Conservation (phyloP, 2,888 invertebrate genomes). For the Siphonodentalium dalli region DNA sequence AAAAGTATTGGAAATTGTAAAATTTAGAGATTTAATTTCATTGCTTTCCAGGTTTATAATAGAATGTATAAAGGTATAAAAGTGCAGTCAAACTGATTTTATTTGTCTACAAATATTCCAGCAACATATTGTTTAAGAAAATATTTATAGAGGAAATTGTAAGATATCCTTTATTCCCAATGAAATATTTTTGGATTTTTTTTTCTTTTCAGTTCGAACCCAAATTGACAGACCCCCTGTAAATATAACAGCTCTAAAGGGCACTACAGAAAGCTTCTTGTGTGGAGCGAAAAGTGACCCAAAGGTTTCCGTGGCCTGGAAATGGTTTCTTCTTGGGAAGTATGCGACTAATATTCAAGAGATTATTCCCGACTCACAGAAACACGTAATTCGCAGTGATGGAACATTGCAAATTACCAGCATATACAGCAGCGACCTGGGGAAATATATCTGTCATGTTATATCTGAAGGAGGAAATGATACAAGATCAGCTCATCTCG, state of each 20-base stretch:
- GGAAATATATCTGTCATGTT: conserved; percentile 90
- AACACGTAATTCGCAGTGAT: conserved; percentile 67
- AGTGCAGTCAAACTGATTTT: too few species aligned
- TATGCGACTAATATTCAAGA: conserved; percentile 15
- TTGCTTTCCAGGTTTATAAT: too few species aligned
- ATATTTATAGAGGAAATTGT: too few species aligned
- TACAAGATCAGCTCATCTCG: conserved; percentile 81
- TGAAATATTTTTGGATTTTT: too few species aligned
- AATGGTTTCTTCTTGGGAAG: conserved; percentile 47
- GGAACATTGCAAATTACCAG: conserved; percentile 82
- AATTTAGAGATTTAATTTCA: too few species aligned
- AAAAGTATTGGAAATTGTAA: too few species aligned
- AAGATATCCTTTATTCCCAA: too few species aligned
- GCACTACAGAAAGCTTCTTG: conserved; percentile 89
- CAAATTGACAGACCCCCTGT: conserved; percentile 93
- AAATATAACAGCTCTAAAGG: conserved; percentile 86
- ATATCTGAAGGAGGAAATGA: conserved; percentile 90
- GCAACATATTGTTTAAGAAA: too few species aligned
- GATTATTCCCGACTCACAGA: conserved; percentile 28
- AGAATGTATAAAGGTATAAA: too few species aligned
- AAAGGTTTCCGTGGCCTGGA: conserved; percentile 65
- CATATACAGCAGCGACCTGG: conserved; percentile 78
- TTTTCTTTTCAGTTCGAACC: conserved; percentile 76
- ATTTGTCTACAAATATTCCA: too few species aligned
- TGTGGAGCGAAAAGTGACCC: conserved; percentile 90